Evolutionary conservation across 2,888 invertebrate species (phyloP), one percentile per base, ranked within the genome.

Genomic region (Margaritifera margaritifera): DNA sequence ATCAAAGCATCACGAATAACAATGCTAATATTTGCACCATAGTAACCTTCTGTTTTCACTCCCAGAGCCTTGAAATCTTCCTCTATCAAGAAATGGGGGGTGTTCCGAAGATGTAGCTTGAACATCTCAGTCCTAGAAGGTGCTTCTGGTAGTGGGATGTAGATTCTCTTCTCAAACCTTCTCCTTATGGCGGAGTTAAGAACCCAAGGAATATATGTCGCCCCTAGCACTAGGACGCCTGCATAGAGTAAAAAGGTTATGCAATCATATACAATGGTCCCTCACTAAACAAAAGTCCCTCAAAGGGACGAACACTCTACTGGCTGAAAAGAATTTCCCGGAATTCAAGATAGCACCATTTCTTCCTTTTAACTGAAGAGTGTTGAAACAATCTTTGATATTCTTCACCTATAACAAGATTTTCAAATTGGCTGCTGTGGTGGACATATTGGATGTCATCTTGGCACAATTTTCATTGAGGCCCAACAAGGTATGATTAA

Each of bases 21-120:
- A 89, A 98, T 96, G 87, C 96, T 96, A 83, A 99, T 98, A 92
- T 99, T 99, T 81, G 99, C 99, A 81, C 99, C 99, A 8, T 99
- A 99, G 90, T 96, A 99, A 4, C 95, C 94, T 88, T 77, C 94
- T 94, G 84, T 95, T 92, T 55, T 80, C 75, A 52, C 20, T n/a
- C 77, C 77, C 4, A 77, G 61, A 27, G 59, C 66, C 72, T 66
- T 75, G 57, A 75, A 78, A 91, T 99, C 96, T 57, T 94, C 93
- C 79, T 99, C 98, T 0, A 93, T 93, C 66, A 99, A 90, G 81
- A 93, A 72, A 68, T 83, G 77, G 6, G 87, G 83, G 2, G 98
- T 99, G 86, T 94, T 95, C n/a, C 98, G 99, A 84, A 99, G 92
- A 91, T 98, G 96, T 71, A 99, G 91, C 89, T 96, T 97, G 89